phyloP scores from a whole-genome alignment of 2,113 vertebrate genomes.

The Tetrax tetrax region DNA sequence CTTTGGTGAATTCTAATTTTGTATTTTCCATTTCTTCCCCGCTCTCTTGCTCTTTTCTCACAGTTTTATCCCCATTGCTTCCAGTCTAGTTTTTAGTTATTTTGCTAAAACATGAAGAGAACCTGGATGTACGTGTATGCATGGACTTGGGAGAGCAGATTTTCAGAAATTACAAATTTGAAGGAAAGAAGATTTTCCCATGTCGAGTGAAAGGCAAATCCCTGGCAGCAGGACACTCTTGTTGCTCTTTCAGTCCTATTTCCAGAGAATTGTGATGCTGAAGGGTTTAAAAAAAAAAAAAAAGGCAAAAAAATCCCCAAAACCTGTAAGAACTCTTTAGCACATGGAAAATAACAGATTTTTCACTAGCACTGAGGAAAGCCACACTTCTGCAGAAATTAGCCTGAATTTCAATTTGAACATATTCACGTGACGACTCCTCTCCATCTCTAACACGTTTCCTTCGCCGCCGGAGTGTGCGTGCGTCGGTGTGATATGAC shows the following conservation, averaged over 20 bases:
- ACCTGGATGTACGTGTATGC: rapidly evolving
- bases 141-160: background rate
- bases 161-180: background rate
- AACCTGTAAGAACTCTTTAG: background rate
- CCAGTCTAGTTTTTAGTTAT: background rate
- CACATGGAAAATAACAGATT: background rate
- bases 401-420: background rate
- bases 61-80: background rate
- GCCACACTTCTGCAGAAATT: background rate
- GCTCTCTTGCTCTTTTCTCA: background rate
- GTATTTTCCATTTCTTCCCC: background rate
- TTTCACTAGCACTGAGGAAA: background rate
- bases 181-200: background rate
- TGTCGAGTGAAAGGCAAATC: background rate
- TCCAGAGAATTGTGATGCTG: background rate
- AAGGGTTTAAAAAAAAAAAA: background rate
- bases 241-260: rapidly evolving
- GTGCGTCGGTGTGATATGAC: background rate
- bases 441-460: background rate
- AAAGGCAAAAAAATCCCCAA: no score
- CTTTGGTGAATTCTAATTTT: background rate
- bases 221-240: background rate
- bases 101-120: background rate
- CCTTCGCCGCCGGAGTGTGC: background rate
- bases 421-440: background rate